Percentiles rank a stretch among this genome's conserved stretches.
Conservation (phyloP, 2,888 invertebrate genomes). For the Sisyra terminalis region DNA sequence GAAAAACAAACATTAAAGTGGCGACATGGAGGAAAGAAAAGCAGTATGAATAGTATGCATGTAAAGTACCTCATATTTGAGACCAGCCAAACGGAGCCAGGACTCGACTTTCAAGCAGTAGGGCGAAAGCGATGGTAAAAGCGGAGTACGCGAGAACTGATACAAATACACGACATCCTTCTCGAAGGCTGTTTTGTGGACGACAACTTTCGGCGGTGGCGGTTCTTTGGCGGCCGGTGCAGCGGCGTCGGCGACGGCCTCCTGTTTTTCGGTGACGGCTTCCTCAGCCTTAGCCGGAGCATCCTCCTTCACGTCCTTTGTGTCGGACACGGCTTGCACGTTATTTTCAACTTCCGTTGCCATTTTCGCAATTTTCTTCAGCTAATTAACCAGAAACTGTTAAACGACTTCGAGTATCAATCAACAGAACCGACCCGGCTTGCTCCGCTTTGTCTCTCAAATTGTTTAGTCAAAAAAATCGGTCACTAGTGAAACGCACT, state of each 20-base stretch:
- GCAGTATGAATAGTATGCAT: conserved; percentile 1
- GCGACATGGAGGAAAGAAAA: background rate
- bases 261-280: conserved; percentile 22
- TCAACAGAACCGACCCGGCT: too few relatives aligned
- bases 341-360: conserved; percentile 62
- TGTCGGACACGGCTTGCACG: conserved; percentile 43
- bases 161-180: conserved; percentile 88
- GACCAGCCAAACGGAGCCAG: conserved; percentile 79
- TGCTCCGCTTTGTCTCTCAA: too few relatives aligned
- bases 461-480: too few relatives aligned
- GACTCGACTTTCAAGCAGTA: conserved; percentile 93
- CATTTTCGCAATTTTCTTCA: too few relatives aligned
- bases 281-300: conserved; percentile 27
- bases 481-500: too few relatives aligned
- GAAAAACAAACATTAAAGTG: background rate
- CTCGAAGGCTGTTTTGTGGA: conserved; percentile 77
- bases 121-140: conserved; percentile 79
- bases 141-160: conserved; percentile 81
- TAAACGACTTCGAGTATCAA: too few relatives aligned
- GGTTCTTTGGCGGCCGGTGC: conserved; percentile 40
- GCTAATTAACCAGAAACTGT: too few relatives aligned
- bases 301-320: conserved; percentile 31
- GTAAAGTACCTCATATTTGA: conserved; percentile 84
- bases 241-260: conserved; percentile 28
- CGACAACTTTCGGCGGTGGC: conserved; percentile 57